Conservation (phyloP, 2,797 vertebrate species). For the Enteromius treurensis region DNA sequence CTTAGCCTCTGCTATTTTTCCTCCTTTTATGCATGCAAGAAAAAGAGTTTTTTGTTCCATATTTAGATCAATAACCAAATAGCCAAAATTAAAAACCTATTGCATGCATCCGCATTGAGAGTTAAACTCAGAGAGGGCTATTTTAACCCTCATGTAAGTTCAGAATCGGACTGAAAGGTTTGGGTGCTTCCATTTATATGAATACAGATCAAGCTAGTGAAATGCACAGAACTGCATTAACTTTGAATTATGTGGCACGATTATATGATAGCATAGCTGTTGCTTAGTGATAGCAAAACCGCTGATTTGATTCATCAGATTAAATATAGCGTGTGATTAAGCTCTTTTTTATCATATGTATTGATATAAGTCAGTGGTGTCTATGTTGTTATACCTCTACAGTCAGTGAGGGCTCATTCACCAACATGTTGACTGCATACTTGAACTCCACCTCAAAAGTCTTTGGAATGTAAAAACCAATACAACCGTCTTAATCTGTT, state of each 20-base stretch:
- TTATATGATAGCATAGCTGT: slow-evolving; percentile 10
- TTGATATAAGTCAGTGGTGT: slow-evolving; percentile 1
- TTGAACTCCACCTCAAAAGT: slow-evolving; percentile 21
- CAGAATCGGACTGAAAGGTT: slow-evolving; percentile 64
- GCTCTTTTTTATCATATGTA: slow-evolving; percentile 10
- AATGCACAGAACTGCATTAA: slow-evolving; percentile 11
- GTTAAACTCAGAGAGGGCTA: slow-evolving; percentile 56
- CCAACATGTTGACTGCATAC: slow-evolving; percentile 36
- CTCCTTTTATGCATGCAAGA: slow-evolving; percentile 71
- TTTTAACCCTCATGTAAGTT: slow-evolving; percentile 53
- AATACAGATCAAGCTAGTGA: slow-evolving; percentile 28
- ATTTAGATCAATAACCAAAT: slow-evolving; percentile 70
- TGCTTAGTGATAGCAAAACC: slow-evolving; percentile 12
- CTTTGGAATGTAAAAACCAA: slow-evolving; percentile 32
- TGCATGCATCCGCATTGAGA: slow-evolving; percentile 62
- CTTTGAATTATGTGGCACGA: slow-evolving; percentile 13
- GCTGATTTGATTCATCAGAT: slow-evolving; percentile 4
- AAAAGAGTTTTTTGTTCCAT: slow-evolving; percentile 65
- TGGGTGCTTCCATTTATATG: slow-evolving; percentile 35
- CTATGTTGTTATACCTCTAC: slow-evolving; percentile 26
- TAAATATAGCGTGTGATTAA: slow-evolving; percentile 30
- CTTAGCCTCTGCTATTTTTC: slow-evolving; percentile 70
- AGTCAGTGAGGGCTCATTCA: slow-evolving; percentile 22
- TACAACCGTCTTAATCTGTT: slow-evolving; percentile 21
- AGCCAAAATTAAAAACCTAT: slow-evolving; percentile 62